Conservation (phyloP, 2,113 vertebrate species). For the Tragelaphus scriptus region DNA sequence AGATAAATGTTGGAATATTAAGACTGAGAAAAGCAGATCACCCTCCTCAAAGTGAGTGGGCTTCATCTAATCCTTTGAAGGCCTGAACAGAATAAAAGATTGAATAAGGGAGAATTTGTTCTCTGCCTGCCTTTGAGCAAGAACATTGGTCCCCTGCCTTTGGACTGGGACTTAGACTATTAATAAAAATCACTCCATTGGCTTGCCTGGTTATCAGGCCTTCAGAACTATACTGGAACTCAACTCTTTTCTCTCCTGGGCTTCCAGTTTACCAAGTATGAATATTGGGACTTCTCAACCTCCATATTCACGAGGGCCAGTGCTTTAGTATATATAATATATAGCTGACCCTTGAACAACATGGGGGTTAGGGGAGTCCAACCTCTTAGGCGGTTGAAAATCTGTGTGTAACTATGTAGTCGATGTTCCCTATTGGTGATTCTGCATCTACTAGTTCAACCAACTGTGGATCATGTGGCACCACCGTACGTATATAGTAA, state of each 20-base stretch:
- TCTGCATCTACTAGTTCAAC: neutral
- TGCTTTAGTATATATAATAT: neutral
- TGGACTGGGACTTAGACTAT: neutral
- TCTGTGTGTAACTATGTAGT: neutral
- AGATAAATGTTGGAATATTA: neutral
- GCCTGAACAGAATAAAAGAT: neutral
- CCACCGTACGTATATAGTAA: neutral
- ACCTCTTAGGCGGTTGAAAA: neutral
- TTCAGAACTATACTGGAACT: neutral
- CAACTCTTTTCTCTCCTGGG: neutral
- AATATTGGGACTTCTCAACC: neutral
- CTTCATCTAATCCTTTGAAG: neutral
- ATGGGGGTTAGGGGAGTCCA: neutral
- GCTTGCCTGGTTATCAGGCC: neutral
- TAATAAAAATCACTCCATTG: neutral
- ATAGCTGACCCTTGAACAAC: neutral
- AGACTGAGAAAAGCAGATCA: neutral
- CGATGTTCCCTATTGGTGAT: neutral
- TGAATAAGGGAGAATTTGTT: neutral
- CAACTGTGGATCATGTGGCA: neutral
- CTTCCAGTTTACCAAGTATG: neutral
- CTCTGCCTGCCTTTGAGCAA: neutral
- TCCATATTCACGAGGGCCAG: neutral
- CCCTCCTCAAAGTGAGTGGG: neutral
- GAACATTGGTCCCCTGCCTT: neutral